phyloP scores from a whole-genome alignment of 2,113 vertebrate species.

The Callithrix jacchus region DNA sequence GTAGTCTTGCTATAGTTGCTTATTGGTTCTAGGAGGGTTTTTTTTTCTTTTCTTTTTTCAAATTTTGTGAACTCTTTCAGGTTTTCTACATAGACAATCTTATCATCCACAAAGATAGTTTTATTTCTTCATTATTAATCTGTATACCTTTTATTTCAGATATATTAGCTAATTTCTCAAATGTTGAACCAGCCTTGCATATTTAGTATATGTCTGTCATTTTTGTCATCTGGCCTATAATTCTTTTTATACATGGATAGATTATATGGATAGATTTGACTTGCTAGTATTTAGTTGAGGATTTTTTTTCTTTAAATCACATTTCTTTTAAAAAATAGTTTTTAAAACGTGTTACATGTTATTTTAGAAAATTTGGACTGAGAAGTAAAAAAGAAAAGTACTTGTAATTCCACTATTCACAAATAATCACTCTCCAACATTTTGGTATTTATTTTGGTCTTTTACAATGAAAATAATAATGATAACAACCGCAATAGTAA shows the following conservation, averaged over 20 bases:
- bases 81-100: background rate
- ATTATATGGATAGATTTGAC: background rate
- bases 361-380: constrained; percentile 14
- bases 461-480: constrained; percentile 34
- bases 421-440: background rate
- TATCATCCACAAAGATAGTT: background rate
- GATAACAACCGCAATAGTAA: background rate
- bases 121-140: background rate
- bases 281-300: constrained; percentile 13
- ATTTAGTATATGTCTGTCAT: background rate
- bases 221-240: background rate
- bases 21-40: background rate
- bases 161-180: background rate
- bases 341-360: background rate
- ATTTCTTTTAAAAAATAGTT: background rate
- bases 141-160: background rate
- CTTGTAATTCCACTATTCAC: background rate
- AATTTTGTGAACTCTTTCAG: background rate
- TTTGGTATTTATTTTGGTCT: background rate
- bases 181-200: background rate
- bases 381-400: background rate
- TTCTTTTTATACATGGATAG: too few relatives aligned
- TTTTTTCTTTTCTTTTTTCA: background rate
- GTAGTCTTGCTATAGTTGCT: background rate
- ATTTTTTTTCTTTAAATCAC: background rate